A percentile compares a stretch with the other conserved stretches of the same genome.
These are phyloP conservation scores for Tromatobia lineatoria DNA, from an alignment of 2,888 invertebrate species.

Conservation along the genomic window DNA sequence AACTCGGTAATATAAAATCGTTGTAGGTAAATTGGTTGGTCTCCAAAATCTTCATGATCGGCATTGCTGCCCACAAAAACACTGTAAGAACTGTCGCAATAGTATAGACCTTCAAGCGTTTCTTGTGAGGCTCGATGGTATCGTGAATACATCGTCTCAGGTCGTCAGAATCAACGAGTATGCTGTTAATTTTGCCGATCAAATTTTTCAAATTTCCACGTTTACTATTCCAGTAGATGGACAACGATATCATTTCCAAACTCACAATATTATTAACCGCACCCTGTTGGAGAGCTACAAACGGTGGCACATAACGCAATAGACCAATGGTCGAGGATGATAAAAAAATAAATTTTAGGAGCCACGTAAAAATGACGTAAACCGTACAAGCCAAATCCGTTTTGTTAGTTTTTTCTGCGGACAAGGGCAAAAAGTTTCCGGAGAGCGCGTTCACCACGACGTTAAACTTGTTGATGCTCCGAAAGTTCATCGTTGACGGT, in stretches of 20 bases:
- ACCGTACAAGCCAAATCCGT: slow-evolving; percentile 24
- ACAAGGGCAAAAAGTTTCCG: slow-evolving; percentile 72
- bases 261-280: slow-evolving; percentile 61
- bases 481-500: neutral
- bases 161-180: slow-evolving; percentile 60
- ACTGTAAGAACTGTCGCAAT: slow-evolving; percentile 39
- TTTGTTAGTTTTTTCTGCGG: neutral
- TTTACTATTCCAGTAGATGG: slow-evolving; percentile 66
- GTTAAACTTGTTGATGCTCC: slow-evolving; percentile 66
- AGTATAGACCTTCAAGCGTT: slow-evolving; percentile 69
- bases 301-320: slow-evolving; percentile 43
- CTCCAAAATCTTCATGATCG: slow-evolving; percentile 50
- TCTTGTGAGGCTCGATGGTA: slow-evolving; percentile 67
- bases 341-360: slow-evolving; percentile 48
- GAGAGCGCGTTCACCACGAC: slow-evolving; percentile 67
- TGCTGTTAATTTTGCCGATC: slow-evolving; percentile 68
- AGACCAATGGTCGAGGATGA: slow-evolving; percentile 36
- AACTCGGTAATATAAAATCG: slow-evolving; percentile 70
- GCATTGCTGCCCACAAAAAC: slow-evolving; percentile 62
- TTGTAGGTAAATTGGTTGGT: slow-evolving; percentile 66
- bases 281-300: slow-evolving; percentile 64
- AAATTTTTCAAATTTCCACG: slow-evolving; percentile 63
- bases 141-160: slow-evolving; percentile 48
- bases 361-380: slow-evolving; percentile 68
- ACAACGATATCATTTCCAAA: slow-evolving; percentile 66